Evolutionary conservation across 2,888 invertebrate genomes (phyloP).

Genomic region (Trachelus stipa): DNA sequence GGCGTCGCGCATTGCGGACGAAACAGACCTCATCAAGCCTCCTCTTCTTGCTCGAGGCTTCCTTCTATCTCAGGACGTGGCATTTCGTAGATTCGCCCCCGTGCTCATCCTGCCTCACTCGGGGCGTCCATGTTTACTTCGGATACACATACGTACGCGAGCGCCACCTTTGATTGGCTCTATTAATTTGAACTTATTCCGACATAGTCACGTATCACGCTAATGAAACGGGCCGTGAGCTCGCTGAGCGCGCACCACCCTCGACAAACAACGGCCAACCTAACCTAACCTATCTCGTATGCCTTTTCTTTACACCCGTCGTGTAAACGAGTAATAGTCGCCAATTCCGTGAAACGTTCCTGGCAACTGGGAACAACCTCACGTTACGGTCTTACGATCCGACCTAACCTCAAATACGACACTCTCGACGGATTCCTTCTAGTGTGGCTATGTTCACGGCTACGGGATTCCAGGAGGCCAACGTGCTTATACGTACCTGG

Average conservation of each 20-base stretch:
- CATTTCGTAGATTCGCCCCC: constrained; percentile 19
- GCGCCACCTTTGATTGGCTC: constrained; percentile 57
- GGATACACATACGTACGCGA: constrained; percentile 12
- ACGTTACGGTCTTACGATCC: not conserved
- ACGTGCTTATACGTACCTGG: not conserved
- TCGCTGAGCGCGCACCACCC: constrained; percentile 39
- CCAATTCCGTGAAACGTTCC: constrained; percentile 8
- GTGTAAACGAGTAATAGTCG: constrained; percentile 12
- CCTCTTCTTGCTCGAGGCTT: not conserved
- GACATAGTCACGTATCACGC: constrained; percentile 50
- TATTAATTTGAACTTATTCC: constrained; percentile 58
- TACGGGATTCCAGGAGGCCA: not conserved
- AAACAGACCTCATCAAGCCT: constrained; percentile 3
- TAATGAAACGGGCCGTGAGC: constrained; percentile 42
- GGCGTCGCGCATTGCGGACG: constrained; percentile 2
- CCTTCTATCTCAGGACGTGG: not conserved
- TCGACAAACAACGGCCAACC: constrained; percentile 30
- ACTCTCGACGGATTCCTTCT: not conserved
- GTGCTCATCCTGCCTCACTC: constrained; percentile 31
- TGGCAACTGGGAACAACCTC: constrained; percentile 18
- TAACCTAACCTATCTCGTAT: not conserved
- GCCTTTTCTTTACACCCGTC: constrained; percentile 3
- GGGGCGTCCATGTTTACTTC: not conserved
- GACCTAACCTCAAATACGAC: not conserved
- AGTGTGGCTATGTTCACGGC: not conserved